Percentiles rank a stretch among this genome's conserved stretches.
Evolutionary conservation across 2,797 vertebrate genomes (phyloP).

Genomic region (Anguilla marmorata): DNA sequence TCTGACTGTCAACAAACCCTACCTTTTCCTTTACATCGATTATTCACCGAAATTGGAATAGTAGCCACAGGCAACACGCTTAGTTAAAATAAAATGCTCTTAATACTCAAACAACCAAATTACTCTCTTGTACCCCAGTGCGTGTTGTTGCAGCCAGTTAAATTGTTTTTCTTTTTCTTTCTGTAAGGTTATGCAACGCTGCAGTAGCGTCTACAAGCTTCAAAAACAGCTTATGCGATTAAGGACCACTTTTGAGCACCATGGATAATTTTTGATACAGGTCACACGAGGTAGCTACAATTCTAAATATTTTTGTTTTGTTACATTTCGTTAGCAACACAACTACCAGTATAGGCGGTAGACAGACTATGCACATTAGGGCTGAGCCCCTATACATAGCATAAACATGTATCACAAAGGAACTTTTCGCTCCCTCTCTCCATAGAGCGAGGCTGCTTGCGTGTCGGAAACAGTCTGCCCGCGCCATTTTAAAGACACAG

Average conservation of each 20-base stretch:
- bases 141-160: constrained; percentile 1
- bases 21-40: background rate
- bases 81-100: background rate
- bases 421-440: background rate
- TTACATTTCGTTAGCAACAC: background rate
- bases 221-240: background rate
- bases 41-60: background rate
- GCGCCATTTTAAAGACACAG: constrained; percentile 37
- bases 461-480: constrained; percentile 24
- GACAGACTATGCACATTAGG: background rate
- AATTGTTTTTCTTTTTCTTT: background rate
- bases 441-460: background rate
- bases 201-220: background rate
- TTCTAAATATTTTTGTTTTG: background rate
- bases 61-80: background rate
- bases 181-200: background rate
- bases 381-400: background rate
- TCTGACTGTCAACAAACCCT: background rate
- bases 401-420: constrained; percentile 16
- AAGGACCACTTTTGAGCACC: background rate
- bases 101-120: background rate
- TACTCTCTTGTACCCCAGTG: background rate
- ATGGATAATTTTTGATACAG: background rate
- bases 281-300: background rate
- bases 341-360: background rate